Base-by-base conservation (phyloP, 2,888 invertebrate species). In the Ditula angustiorana region DNA sequence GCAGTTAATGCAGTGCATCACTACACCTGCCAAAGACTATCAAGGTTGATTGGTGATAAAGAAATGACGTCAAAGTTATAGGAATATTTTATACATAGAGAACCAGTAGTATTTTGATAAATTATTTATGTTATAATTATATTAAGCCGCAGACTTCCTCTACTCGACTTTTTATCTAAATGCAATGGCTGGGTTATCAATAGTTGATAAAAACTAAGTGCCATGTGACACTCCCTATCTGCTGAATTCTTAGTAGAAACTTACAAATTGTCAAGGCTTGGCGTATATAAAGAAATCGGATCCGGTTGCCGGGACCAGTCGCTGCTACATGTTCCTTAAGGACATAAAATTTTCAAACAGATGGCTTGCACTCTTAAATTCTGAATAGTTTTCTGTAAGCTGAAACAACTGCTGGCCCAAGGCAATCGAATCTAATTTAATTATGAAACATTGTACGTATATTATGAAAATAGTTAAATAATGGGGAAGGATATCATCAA, bases 171-270 rank as follows among this genome's bases (percentile, higher is more conserved):
- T 82, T 88, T 91, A 91, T 91, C 90, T 84, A 83, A 85, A 85
- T 87, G 86, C 85, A 88, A 79, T 85, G 85, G 84, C 85, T 84
- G 88, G 90, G 87, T 91, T 92, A 92, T 92, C 92, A 76, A 75
- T 75, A 79, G 78, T 77, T 86, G 90, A 91, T 91, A 90, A 81
- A 85, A 77, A 60, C 69, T 83, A 86, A 85, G 88, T 89, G 90
- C 86, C 89, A 87, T 88, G 90, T 88, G 90, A 88, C 89, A 89
- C 88, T 84, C 84, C 84, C 82, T 90, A 88, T 90, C 89, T 76
- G 79, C 82, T 76, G 78, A 89, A 86, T 85, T 80, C 74, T 79
- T 78, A 77, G 75, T 76, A 72, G 46, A 13, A n/a, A 11, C 35
- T 59, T 35, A 59, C 28, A 26, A n/a, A 37, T 28, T 44, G 13